Evolutionary conservation across 1,140 invertebrate genomes (phyloP), one percentile per base, ranked within the genome.

Genomic region (Amphibalanus amphitrite): DNA sequence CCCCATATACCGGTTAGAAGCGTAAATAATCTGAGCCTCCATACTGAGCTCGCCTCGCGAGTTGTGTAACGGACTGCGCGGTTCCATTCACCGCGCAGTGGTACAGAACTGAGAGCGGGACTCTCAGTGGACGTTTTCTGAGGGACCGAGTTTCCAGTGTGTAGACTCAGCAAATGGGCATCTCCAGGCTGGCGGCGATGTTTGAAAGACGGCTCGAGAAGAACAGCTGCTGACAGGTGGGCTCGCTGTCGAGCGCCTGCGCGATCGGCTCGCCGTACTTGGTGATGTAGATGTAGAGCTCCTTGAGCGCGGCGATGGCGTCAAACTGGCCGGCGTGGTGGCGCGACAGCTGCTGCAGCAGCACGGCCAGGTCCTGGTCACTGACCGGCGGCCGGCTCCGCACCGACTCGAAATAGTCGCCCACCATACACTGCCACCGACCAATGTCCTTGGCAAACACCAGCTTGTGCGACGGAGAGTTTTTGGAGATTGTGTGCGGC

Each of bases 381-480:
- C 90, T 90, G 73, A 95, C 92, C 79, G 90, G 87, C 72, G 92
- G 92, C 77, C 94, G 82, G 77, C 85, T 86, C 47, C 90, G 87
- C 28, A 95, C 89, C 74, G 92, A 89, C 74, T 85, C 83, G 80
- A 95, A 96, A 82, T 94, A 96, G 73, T 89, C 86, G 72, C 88
- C 86, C 40, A 95, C 92, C 73, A 72, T 70, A 59, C 72, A 71
- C 72, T 77, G 73, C 71, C 95, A 95, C 59, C 90, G 87, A 17
- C 91, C 91, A 79, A 95, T 92, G 80, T 95, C 92, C 84, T 95
- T 95, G 72, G 93, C 93, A 82, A 95, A 96, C 28, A 96, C 82
- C 69, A 97, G 82, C 82, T 97, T 96, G 79, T 94, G 95, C 23
- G 92, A 95, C 30, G 94, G 93, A 29, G 93, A 95, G 82, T 96